phyloP scores from a whole-genome alignment of 2,113 vertebrate species.

The Seriola quinqueradiata region DNA sequence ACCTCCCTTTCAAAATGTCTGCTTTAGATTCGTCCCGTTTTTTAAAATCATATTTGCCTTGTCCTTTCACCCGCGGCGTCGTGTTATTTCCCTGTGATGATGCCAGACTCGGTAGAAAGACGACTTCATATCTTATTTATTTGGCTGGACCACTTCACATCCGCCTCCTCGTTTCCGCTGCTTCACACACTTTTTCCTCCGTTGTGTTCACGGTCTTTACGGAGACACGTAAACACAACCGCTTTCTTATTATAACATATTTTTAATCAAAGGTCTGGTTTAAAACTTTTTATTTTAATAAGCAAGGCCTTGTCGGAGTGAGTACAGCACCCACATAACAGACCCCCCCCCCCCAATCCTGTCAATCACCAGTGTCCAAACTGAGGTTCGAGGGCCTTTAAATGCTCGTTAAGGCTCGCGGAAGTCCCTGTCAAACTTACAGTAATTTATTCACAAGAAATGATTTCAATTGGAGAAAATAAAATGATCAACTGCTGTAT shows the following conservation, averaged over 20 bases:
- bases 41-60: too few species aligned
- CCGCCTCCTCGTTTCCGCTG: conserved; percentile 58
- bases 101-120: conserved; percentile 34
- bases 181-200: conserved; percentile 21
- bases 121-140: conserved; percentile 78
- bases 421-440: neutral
- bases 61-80: neutral
- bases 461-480: neutral
- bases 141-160: conserved; percentile 41
- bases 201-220: neutral
- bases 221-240: fast-evolving
- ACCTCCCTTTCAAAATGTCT: neutral
- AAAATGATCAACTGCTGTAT: too few species aligned
- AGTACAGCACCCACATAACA: conserved; percentile 39
- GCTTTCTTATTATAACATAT: neutral
- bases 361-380: neutral
- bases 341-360: conserved; percentile 34
- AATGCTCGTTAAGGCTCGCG: neutral
- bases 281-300: conserved; percentile 16
- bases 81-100: neutral
- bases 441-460: too few species aligned
- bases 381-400: conserved; percentile 7
- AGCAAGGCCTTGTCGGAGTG: conserved; percentile 3
- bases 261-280: neutral
- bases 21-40: neutral